These are phyloP conservation scores for Apeira syringaria DNA, from an alignment of 2,888 invertebrate genomes.

Conservation along the genomic window DNA sequence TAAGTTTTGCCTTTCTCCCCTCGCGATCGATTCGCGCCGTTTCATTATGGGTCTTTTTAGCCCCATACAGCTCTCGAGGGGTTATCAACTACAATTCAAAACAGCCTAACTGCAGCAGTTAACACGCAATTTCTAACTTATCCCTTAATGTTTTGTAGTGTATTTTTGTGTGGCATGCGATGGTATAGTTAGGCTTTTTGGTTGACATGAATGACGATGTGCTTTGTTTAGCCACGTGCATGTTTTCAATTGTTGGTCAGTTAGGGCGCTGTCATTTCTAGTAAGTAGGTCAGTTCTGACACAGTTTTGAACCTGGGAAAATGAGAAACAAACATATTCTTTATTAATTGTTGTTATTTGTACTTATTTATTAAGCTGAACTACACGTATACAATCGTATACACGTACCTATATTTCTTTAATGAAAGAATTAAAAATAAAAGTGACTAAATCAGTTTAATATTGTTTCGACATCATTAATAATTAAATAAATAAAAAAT, in stretches of 20 bases:
- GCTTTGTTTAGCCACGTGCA: conserved; percentile 13
- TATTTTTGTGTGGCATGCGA: conserved; percentile 24
- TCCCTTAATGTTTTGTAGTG: conserved; percentile 17
- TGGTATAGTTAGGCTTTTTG: not conserved
- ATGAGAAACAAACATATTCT: no score
- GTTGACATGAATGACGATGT: conserved; percentile 7
- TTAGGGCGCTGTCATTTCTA: conserved; percentile 31
- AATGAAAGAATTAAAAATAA: no score
- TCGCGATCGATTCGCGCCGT: conserved; percentile 60
- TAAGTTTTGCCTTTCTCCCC: conserved; percentile 53
- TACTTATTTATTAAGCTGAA: no score
- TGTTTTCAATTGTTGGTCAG: conserved; percentile 25
- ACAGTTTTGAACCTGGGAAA: conserved; percentile 20
- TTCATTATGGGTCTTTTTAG: conserved; percentile 60
- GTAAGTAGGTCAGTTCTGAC: conserved; percentile 41
- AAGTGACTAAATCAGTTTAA: no score
- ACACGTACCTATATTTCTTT: no score
- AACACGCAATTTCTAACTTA: conserved; percentile 30
- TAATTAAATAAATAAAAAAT: no score
- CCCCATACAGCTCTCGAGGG: conserved; percentile 48
- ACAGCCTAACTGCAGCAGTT: conserved; percentile 14
- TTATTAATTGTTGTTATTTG: no score
- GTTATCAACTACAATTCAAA: conserved; percentile 36
- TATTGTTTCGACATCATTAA: no score
- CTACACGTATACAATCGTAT: no score